Conservation (phyloP, 2,113 vertebrate species). For the Uropsilus gracilis region DNA sequence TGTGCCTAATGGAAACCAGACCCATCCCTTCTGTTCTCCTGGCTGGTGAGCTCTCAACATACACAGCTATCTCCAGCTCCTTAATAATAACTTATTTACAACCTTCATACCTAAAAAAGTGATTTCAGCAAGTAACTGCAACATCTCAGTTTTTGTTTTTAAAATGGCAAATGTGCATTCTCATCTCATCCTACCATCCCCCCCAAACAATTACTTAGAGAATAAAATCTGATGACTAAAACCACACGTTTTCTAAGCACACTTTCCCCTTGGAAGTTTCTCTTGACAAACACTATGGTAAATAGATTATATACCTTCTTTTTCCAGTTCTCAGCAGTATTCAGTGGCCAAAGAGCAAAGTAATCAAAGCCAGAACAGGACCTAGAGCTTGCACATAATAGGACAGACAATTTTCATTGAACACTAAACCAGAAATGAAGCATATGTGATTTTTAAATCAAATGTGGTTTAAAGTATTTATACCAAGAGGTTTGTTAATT, state of each 20-base stretch:
- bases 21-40: not conserved
- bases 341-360: not conserved
- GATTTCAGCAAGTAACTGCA: conserved; percentile 1
- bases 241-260: conserved; percentile 11
- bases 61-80: not conserved
- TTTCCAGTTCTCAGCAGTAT: not conserved
- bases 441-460: conserved; percentile 48
- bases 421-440: conserved; percentile 47
- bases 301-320: not conserved
- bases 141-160: not conserved
- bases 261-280: not conserved
- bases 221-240: conserved; percentile 32
- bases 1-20: conserved; percentile 18
- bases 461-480: conserved; percentile 56
- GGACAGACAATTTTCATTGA: conserved; percentile 3
- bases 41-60: not conserved
- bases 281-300: not conserved
- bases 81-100: not conserved
- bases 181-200: not conserved
- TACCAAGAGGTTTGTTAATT: conserved; percentile 56
- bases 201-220: not conserved
- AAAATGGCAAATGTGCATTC: not conserved
- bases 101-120: not conserved
- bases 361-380: not conserved
- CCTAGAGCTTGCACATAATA: not conserved